phyloP scores from a whole-genome alignment of 2,797 vertebrate species.

The Potorous gilbertii region DNA sequence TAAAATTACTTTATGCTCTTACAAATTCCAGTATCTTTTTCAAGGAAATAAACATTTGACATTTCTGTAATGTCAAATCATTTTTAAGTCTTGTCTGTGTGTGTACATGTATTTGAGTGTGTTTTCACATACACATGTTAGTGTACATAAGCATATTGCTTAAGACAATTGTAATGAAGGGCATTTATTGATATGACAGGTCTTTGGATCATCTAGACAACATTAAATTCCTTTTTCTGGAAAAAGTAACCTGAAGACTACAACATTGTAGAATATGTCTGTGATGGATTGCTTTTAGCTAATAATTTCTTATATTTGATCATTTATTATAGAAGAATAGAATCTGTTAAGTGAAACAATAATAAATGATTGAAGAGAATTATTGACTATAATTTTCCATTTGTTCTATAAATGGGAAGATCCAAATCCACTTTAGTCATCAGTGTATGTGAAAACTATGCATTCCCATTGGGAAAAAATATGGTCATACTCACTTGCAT shows the following conservation, averaged over 20 bases:
- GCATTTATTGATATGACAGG: neutral
- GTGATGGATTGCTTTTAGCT: neutral
- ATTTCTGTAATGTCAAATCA: neutral
- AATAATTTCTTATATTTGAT: neutral
- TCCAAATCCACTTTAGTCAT: neutral
- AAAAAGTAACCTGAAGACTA: neutral
- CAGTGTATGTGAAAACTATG: neutral
- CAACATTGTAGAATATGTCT: neutral
- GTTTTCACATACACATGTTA: neutral
- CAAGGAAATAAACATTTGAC: neutral
- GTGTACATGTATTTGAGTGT: neutral
- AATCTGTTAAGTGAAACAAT: neutral
- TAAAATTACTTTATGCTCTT: conserved; percentile 12
- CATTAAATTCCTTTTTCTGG: neutral
- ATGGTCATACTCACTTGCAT: neutral
- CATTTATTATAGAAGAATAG: neutral
- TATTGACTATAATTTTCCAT: conserved; percentile 9
- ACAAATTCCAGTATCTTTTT: conserved; percentile 37
- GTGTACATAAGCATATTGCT: neutral
- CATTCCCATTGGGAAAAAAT: too few species aligned
- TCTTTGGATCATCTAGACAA: neutral
- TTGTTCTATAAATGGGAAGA: conserved; percentile 33
- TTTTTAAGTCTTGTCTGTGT: conserved; percentile 26
- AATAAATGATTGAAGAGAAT: neutral
- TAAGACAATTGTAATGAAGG: neutral